These are phyloP conservation scores for Atlantisia rogersi DNA, from an alignment of 2,113 vertebrate species.

Conservation along the genomic window DNA sequence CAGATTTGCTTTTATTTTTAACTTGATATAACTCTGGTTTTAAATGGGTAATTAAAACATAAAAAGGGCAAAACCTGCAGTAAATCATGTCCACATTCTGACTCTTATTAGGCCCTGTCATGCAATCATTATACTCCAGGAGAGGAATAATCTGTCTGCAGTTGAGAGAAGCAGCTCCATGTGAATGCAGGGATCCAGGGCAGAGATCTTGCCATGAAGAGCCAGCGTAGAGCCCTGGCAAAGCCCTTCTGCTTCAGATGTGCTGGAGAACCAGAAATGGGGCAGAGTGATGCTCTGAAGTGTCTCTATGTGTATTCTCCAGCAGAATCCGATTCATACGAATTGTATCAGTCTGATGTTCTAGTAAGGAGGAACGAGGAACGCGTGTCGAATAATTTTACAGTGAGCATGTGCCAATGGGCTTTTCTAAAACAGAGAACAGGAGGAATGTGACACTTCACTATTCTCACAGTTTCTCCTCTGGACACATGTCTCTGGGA, in stretches of 20 bases:
- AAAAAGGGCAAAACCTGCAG: background rate
- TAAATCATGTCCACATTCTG: background rate
- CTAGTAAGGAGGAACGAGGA: background rate
- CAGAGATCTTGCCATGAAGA: background rate
- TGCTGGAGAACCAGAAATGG: background rate
- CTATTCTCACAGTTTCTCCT: background rate
- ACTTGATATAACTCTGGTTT: background rate
- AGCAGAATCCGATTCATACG: background rate
- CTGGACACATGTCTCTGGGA: fast-evolving
- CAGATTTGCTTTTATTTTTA: background rate
- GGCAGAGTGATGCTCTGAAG: background rate
- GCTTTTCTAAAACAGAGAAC: background rate
- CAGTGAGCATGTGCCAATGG: background rate
- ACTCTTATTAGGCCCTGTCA: background rate
- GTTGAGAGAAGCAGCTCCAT: background rate
- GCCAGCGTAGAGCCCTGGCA: background rate
- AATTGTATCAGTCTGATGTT: background rate
- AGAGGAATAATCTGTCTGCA: background rate
- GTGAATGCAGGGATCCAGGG: background rate
- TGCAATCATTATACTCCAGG: background rate
- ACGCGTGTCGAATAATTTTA: background rate
- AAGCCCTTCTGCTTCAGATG: background rate
- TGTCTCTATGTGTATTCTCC: background rate
- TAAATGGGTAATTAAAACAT: background rate
- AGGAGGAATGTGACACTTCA: background rate